Percentiles rank a stretch among this genome's conserved stretches.
These are phyloP conservation scores for Eudyptes chrysolophus DNA, from an alignment of 2,113 vertebrate genomes.

Conservation along the genomic window DNA sequence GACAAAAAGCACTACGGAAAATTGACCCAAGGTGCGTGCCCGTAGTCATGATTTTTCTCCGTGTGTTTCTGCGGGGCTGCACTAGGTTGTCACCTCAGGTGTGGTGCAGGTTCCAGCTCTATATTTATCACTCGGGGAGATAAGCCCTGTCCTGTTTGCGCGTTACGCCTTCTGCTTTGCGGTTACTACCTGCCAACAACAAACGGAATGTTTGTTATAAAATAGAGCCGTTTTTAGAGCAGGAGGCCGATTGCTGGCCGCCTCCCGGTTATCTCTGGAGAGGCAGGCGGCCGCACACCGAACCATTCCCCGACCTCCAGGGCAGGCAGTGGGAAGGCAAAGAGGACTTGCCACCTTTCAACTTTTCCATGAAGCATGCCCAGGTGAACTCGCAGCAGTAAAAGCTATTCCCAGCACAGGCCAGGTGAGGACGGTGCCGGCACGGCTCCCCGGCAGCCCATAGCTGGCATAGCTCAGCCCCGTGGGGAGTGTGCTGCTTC, in stretches of 20 bases:
- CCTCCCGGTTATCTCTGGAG: rapidly evolving
- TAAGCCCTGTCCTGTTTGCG: background rate
- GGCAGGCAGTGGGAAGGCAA: background rate
- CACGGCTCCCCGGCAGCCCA: background rate
- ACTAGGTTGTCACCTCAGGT: background rate
- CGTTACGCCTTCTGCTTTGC: background rate
- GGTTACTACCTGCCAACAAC: background rate
- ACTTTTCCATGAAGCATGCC: background rate
- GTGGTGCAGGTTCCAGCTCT: background rate
- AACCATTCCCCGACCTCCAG: background rate
- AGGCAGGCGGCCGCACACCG: rapidly evolving
- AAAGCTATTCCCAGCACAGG: background rate
- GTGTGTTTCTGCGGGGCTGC: background rate
- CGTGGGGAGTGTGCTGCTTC: background rate
- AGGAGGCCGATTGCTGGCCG: background rate
- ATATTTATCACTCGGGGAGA: background rate
- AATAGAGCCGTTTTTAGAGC: background rate
- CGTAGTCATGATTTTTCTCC: background rate
- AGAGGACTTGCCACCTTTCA: background rate
- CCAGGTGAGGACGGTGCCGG: background rate
- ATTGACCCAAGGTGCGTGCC: background rate
- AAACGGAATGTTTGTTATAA: background rate
- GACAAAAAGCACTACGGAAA: background rate
- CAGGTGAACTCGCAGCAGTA: background rate
- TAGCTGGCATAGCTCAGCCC: background rate